Evolutionary conservation across 2,888 invertebrate species (phyloP), one percentile per base, ranked within the genome.

Genomic region (Macropis europaea): DNA sequence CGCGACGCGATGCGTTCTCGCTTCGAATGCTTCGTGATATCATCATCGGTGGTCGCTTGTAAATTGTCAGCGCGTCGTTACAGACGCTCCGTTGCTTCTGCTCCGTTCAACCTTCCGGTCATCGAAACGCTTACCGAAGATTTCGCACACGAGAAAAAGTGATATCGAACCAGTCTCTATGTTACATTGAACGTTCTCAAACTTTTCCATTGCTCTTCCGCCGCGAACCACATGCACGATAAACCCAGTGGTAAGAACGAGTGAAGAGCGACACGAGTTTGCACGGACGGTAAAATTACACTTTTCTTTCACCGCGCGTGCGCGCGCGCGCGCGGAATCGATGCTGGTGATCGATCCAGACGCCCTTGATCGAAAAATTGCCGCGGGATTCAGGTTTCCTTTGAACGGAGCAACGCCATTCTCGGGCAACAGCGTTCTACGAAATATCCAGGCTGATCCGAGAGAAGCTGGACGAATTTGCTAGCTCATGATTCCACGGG

Each of bases 291-390:
- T 15, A 22, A 6, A 17, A 26, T 26, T 22, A 15, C 1, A 1
- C 7, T 17, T n/a, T 9, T 22, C 2, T 32, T 47, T 19, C 19
- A 22, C 32, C n/a, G 36, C 28, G 34, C 7, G n/a, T 32, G 32
- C n/a, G 36, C 28, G 34, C 7, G n/a, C 7, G 9, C 1, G 3
- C 17, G n/a, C 24, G 3, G 30, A 52, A 26, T 38, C 32, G 3
- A 38, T 30, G 17, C 47, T 34, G 30, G n/a, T 3, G 40, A 57
- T n/a, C 11, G 13, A 17, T 48, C 22, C 9, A 22, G 60, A 1
- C 34, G 60, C 32, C 56, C 45, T 67, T 60, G 66, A 68, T 64
- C 30, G 30, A 50, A 38, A 13, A 45, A 66, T 68, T 13, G 2
- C 0, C 32, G 43, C 9, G 45, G 30, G 30, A 54, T 43, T 52